Evolutionary conservation across 2,113 vertebrate species (phyloP).

Genomic region (Rhea americana): DNA sequence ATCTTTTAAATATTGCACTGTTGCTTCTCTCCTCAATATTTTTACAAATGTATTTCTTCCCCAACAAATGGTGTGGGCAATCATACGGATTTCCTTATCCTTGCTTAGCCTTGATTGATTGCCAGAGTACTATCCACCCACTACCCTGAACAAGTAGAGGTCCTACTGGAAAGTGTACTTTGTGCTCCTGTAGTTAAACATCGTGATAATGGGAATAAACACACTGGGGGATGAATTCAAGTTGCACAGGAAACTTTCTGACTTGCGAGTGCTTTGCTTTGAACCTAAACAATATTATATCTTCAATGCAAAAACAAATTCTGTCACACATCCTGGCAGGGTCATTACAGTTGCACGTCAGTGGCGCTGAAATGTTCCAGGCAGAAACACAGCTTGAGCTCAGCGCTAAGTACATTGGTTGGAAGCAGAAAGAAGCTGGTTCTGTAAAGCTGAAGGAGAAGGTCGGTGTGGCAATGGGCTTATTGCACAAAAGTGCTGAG

Average conservation of each 20-base stretch:
- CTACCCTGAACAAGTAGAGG: neutral
- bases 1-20: neutral
- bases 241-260: slow-evolving; percentile 43
- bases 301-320: slow-evolving; percentile 29
- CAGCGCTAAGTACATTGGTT: neutral
- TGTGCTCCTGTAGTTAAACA: slow-evolving; percentile 51
- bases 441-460: slow-evolving; percentile 46
- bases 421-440: slow-evolving; percentile 45
- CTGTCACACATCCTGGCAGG: slow-evolving; percentile 41
- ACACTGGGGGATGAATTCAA: slow-evolving; percentile 24
- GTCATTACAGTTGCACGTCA: slow-evolving; percentile 19
- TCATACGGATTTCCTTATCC: slow-evolving; percentile 27
- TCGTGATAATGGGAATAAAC: slow-evolving; percentile 58
- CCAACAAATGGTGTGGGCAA: neutral
- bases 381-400: slow-evolving; percentile 50
- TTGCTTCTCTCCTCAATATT: neutral
- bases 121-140: neutral
- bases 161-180: slow-evolving; percentile 46
- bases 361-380: slow-evolving; percentile 55
- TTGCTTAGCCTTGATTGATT: slow-evolving; percentile 28
- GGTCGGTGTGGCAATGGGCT: slow-evolving; percentile 30
- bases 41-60: neutral
- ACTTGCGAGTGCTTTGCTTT: slow-evolving; percentile 46
- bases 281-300: slow-evolving; percentile 54
- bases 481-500: neutral